Percentiles rank a stretch among this genome's conserved stretches.
Conservation (phyloP, 2,797 vertebrate species). For the Distichodus sexfasciatus region DNA sequence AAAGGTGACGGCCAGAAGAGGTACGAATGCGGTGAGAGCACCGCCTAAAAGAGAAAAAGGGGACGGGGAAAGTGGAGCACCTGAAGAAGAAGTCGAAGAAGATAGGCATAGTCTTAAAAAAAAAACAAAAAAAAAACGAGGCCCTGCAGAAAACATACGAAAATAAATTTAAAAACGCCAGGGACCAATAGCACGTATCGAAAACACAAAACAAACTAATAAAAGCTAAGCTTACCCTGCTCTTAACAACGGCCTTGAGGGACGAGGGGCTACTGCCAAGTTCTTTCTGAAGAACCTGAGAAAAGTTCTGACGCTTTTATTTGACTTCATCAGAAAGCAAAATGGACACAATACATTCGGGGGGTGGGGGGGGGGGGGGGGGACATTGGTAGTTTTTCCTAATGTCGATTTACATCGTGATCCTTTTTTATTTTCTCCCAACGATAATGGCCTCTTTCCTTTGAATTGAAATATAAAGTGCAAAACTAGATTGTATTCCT, state of each 20-base stretch:
- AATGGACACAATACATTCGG: slow-evolving; percentile 64
- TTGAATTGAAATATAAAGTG: slow-evolving; percentile 75
- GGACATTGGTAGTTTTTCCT: slow-evolving; percentile 21
- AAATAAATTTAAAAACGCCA: too few relatives aligned
- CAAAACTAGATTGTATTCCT: slow-evolving; percentile 81
- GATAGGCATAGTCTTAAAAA: slow-evolving; percentile 63
- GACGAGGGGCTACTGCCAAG: slow-evolving; percentile 50
- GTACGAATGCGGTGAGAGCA: slow-evolving; percentile 12
- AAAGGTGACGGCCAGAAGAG: slow-evolving; percentile 54
- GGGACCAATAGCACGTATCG: slow-evolving; percentile 52
- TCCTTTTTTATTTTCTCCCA: slow-evolving; percentile 18
- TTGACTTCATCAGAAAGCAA: slow-evolving; percentile 42
- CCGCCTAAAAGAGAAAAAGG: slow-evolving; percentile 2
- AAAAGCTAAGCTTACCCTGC: slow-evolving; percentile 50
- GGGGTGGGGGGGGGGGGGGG: too few relatives aligned
- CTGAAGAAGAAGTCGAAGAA: too few relatives aligned
- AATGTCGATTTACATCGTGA: slow-evolving; percentile 52
- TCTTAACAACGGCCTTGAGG: slow-evolving; percentile 26
- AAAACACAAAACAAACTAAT: slow-evolving; percentile 16
- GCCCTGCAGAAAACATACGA: too few relatives aligned
- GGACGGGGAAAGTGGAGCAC: slow-evolving; percentile 50
- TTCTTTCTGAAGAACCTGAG: slow-evolving; percentile 68
- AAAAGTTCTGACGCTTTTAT: background rate
- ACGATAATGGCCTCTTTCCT: slow-evolving; percentile 64
- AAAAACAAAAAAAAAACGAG: too few relatives aligned